Conservation (phyloP, 30 jellyfish, hydroid and myxozoan genomes). For the Turritopsis dohrnii region DNA sequence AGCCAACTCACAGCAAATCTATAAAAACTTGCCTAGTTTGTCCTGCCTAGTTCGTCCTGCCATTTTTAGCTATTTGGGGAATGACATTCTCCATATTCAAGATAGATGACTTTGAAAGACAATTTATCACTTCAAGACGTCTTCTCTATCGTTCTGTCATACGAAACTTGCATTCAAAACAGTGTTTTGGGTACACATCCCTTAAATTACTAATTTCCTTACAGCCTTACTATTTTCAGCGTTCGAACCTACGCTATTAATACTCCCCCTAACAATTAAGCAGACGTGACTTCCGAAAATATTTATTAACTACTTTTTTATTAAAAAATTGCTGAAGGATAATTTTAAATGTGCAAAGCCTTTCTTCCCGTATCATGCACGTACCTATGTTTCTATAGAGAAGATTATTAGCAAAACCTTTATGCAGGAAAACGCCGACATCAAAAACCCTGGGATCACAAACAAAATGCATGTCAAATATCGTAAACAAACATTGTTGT, state of each 20-base stretch:
- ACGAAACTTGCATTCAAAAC: too few relatives aligned
- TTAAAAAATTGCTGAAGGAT: neutral
- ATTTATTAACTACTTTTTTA: too few relatives aligned
- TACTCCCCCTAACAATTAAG: neutral
- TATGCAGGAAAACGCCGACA: neutral
- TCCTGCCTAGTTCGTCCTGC: too few relatives aligned
- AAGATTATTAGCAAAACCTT: neutral
- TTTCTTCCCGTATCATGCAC: neutral
- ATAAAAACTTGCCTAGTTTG: too few relatives aligned
- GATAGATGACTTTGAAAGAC: too few relatives aligned
- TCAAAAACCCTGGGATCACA: neutral
- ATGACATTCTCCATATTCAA: too few relatives aligned
- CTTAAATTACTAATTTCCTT: neutral
- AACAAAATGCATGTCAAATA: neutral
- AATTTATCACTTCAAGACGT: too few relatives aligned
- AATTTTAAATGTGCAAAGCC: neutral
- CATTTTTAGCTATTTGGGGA: too few relatives aligned
- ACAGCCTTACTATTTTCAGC: neutral
- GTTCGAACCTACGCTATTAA: neutral
- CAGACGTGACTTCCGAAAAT: neutral
- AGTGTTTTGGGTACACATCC: too few relatives aligned
- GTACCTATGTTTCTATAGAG: neutral
- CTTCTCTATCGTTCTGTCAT: too few relatives aligned
- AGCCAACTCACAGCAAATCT: too few relatives aligned
- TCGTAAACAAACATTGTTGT: neutral